Percentiles rank a stretch among this genome's conserved stretches.
Conservation (phyloP, 2,888 invertebrate genomes). For the Catotricha subobsoleta region DNA sequence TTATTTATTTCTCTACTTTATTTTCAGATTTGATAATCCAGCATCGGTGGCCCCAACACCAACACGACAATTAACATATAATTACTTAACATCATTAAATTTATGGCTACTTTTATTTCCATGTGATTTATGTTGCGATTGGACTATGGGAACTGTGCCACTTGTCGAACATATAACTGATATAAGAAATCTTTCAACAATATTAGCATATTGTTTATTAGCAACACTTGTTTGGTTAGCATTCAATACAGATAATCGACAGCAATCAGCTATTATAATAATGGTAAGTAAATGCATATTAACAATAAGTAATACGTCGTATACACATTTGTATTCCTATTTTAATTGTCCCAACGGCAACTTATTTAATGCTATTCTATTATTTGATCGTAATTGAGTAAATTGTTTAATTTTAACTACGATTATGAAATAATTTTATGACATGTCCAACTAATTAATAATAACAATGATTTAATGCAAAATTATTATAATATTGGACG, state of each 20-base stretch:
- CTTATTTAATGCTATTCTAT: too few relatives aligned
- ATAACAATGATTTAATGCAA: too few relatives aligned
- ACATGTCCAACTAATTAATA: too few relatives aligned
- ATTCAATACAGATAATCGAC: constrained; percentile 37
- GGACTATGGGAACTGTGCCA: constrained; percentile 95
- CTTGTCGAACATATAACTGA: constrained; percentile 64
- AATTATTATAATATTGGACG: too few relatives aligned
- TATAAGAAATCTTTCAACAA: constrained; percentile 60
- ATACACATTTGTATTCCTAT: too few relatives aligned
- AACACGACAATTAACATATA: constrained; percentile 73
- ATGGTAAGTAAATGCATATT: constrained; percentile 46
- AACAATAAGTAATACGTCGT: too few relatives aligned
- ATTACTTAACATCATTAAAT: constrained; percentile 81
- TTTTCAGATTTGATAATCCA: constrained; percentile 79
- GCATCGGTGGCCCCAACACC: constrained; percentile 78
- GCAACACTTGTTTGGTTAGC: constrained; percentile 37
- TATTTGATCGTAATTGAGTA: too few relatives aligned
- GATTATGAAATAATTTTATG: too few relatives aligned
- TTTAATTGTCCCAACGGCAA: too few relatives aligned
- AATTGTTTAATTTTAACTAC: too few relatives aligned
- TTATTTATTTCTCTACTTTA: neutral
- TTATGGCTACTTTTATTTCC: constrained; percentile 80
- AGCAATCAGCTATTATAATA: constrained; percentile 45
- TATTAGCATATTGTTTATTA: constrained; percentile 45
- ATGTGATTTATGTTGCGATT: constrained; percentile 85